Evolutionary conservation across 2,113 vertebrate species (phyloP).

Genomic region (Thunnus thynnus): DNA sequence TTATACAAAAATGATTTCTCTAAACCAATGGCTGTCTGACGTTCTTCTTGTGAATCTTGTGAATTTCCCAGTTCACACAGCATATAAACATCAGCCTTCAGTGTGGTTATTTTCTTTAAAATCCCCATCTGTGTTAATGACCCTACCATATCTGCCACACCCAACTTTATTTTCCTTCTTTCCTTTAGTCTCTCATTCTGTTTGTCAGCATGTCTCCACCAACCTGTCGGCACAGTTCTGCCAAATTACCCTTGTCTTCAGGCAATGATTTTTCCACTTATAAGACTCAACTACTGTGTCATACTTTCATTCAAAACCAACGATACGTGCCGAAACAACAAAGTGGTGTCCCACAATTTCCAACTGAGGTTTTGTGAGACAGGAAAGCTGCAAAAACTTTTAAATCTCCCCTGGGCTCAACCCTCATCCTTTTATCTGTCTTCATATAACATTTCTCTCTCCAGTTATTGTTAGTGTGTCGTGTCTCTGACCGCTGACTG

Average conservation of each 20-base stretch:
- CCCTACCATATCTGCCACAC: conserved; percentile 7
- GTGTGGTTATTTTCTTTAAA: neutral
- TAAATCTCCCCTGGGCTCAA: neutral
- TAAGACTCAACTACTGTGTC: conserved; percentile 19
- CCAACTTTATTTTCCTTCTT: neutral
- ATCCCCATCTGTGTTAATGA: conserved; percentile 19
- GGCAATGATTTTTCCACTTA: conserved; percentile 8
- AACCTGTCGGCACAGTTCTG: conserved; percentile 14
- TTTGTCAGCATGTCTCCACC: neutral
- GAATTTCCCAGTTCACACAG: neutral
- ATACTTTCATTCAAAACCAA: conserved; percentile 9
- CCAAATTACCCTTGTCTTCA: neutral
- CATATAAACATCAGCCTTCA: conserved; percentile 1
- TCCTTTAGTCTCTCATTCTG: neutral
- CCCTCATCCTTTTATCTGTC: neutral
- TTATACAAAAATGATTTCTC: too few relatives aligned
- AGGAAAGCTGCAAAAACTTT: neutral
- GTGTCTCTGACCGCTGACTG: too few relatives aligned
- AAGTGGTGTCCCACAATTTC: neutral
- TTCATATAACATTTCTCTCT: neutral
- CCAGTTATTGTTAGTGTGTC: too few relatives aligned
- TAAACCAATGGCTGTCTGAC: too few relatives aligned
- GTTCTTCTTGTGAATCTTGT: too few relatives aligned
- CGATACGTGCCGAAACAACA: conserved; percentile 12
- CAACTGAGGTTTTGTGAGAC: neutral